These are phyloP conservation scores for Allobates femoralis DNA, from an alignment of 2,797 vertebrate genomes.

Conservation along the genomic window DNA sequence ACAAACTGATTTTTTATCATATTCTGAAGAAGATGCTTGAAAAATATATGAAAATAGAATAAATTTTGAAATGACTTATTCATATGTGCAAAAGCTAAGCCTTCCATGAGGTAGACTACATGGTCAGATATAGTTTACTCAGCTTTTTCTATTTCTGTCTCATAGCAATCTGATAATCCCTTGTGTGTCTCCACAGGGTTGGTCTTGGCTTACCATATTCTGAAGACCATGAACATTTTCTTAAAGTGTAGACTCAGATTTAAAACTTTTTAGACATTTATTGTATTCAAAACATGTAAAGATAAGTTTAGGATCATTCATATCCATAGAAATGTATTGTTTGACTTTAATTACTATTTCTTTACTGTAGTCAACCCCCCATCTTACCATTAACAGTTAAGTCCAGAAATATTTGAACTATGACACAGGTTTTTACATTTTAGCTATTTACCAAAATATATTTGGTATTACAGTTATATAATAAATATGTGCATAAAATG, in stretches of 20 bases:
- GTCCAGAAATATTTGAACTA: too few species aligned
- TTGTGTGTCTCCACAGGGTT: not conserved
- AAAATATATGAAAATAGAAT: constrained; percentile 10
- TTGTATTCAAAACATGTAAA: not conserved
- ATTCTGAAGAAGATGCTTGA: not conserved
- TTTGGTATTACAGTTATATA: too few species aligned
- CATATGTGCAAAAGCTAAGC: constrained; percentile 9
- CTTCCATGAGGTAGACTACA: not conserved
- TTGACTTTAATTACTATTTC: too few species aligned
- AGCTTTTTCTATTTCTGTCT: constrained; percentile 21
- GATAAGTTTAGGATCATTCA: too few species aligned
- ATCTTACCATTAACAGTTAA: too few species aligned
- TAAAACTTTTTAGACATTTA: not conserved
- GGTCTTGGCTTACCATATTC: not conserved
- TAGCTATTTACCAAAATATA: too few species aligned
- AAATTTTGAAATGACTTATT: not conserved
- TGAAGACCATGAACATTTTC: not conserved
- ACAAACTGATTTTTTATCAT: constrained; percentile 3
- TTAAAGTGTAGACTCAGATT: not conserved
- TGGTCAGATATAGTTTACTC: not conserved
- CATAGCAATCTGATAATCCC: not conserved
- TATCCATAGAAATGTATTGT: too few species aligned
- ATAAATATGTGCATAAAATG: too few species aligned
- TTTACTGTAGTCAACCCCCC: too few species aligned
- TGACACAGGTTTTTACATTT: too few species aligned